Base-by-base conservation (phyloP, 1,140 invertebrate species). In the Hyles euphorbiae region DNA sequence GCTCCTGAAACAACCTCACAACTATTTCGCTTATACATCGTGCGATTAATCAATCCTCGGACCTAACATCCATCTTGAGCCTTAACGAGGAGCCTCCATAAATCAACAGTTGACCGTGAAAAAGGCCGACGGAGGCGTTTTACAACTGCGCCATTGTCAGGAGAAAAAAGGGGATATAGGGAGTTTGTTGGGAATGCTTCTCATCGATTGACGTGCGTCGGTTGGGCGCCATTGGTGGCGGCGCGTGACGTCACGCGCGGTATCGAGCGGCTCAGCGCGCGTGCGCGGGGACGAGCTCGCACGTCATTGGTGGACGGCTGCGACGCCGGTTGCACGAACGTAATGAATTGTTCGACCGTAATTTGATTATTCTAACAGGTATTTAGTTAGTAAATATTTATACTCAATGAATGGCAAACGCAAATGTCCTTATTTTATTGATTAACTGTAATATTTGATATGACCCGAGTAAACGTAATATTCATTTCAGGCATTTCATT, bases 231-330 rank as follows among this genome's bases (percentile, higher is more conserved):
- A 86, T 88, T 84, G 83, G 81, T 73, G 68, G 64, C 61, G 61
- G 60, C 59, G 43, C 53, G 82, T 88, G 83, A 88, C 85, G 83
- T 88, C 83, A 85, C 76, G 53, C n/a, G 58, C 46, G n/a, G 34
- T 84, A 87, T 85, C 83, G 83, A 87, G 82, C 64, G 60, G 70
- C 83, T 75, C 74, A 79, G 56, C 76, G 77, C 85, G 85, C 85
- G 85, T 84, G 85, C 85, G 85, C 64, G 59, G 51, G 51, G 34
- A 8, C 34, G 40, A 58, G 51, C 76, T 67, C 53, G 53, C 56
- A 70, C 68, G 65, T 67, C 56, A 84, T 87, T 84, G 84, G 82
- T 56, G 61, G 61, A 56, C 46, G 34, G 36, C 40, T 53, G 34
- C 49, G 60, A 47, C 32, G 55, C 59, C 56, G 65, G 53, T 63